Evolutionary conservation across 2,797 vertebrate genomes (phyloP).

Genomic region (Brachyrhaphis roseni): DNA sequence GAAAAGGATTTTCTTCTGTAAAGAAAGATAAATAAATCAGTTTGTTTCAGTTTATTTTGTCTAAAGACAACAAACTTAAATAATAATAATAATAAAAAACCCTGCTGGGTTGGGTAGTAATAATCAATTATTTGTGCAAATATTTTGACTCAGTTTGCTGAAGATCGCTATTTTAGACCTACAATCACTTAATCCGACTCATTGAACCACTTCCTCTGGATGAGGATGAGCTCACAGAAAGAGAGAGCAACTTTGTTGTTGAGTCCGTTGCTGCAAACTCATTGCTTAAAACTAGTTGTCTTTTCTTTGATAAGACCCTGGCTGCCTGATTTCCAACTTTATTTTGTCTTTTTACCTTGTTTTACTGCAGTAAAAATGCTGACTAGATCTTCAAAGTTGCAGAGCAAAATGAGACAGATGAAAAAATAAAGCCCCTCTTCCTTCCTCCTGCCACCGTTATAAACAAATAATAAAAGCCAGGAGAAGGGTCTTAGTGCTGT

Average conservation of each 20-base stretch:
- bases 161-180: background rate
- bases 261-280: background rate
- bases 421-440: too few species aligned
- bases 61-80: background rate
- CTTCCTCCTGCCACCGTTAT: too few species aligned
- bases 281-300: background rate
- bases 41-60: slow-evolving; percentile 25
- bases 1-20: slow-evolving; percentile 27
- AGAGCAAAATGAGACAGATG: too few species aligned
- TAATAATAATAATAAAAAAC: too few species aligned
- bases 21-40: slow-evolving; percentile 31
- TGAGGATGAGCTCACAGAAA: background rate
- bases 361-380: background rate
- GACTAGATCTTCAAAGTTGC: background rate
- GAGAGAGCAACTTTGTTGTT: background rate
- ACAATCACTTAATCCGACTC: background rate
- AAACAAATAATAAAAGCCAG: too few species aligned
- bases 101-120: background rate
- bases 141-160: background rate
- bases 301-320: background rate
- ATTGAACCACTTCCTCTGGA: background rate
- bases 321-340: background rate
- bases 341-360: background rate
- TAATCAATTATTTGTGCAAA: background rate
- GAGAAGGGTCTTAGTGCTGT: too few species aligned